Percentiles rank a stretch among this genome's conserved stretches.
phyloP scores from a whole-genome alignment of 2,797 vertebrate species.

The Schizopygopsis pylzovi region DNA sequence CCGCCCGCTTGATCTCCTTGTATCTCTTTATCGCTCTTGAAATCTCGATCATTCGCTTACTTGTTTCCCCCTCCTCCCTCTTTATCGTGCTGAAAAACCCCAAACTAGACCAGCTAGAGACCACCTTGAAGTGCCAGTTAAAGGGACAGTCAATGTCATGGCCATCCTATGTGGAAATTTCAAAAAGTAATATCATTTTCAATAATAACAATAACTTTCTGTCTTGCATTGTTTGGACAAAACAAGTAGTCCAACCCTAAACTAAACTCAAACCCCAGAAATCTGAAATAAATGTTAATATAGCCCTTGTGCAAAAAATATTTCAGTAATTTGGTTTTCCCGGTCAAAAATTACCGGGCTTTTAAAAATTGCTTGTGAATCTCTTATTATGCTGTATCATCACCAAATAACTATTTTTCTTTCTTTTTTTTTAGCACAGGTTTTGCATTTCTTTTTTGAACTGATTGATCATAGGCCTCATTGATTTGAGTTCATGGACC shows the following conservation, averaged over 20 bases:
- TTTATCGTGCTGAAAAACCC: not conserved
- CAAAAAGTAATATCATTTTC: not conserved
- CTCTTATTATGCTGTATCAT: not conserved
- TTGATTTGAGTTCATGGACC: no score
- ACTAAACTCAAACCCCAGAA: not conserved
- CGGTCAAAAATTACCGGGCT: no score
- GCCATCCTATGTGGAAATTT: not conserved
- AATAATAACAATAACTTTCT: not conserved
- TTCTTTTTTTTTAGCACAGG: no score
- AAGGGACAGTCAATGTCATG: not conserved
- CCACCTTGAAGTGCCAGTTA: not conserved
- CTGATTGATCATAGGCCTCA: no score
- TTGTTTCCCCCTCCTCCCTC: not conserved
- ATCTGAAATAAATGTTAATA: not conserved
- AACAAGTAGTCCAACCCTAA: not conserved
- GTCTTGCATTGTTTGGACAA: not conserved
- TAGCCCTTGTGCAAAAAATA: no score
- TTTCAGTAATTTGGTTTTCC: no score
- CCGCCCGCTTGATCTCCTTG: not conserved
- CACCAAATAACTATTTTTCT: no score
- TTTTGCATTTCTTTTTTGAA: no score
- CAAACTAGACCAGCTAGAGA: not conserved
- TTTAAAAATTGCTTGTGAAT: not conserved
- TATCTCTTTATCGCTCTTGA: constrained; percentile 13
- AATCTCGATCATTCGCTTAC: not conserved